Evolutionary conservation across 2,888 invertebrate species (phyloP), one percentile per base, ranked within the genome.

Genomic region (Acanthosepion lycidas): DNA sequence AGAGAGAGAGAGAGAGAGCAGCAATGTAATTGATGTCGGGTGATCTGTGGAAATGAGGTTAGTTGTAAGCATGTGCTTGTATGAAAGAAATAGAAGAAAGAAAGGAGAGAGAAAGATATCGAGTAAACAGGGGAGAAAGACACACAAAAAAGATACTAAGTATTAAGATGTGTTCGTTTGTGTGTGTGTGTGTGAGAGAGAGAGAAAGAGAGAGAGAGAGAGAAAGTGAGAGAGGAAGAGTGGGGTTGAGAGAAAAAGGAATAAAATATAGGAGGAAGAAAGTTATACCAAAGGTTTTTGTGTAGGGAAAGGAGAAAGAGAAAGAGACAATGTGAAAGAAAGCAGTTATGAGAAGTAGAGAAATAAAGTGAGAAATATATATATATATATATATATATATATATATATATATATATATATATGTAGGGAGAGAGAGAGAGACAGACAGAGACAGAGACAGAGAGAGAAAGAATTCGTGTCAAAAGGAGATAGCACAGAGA

Each of bases 381-480:
- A 33, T 33, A 33, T 33, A 33, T 33, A 33, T 33, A 33, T 33
- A 33, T 33, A 33, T 33, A 33, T 33, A 33, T 33, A 33, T 33
- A 33, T 33, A 33, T 33, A 33, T 33, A 33, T 33, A 33, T 15
- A 93, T 8, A 93, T 9, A 26, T 4, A 49, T 12, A 8, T 6
- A 51, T 18, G 28, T 23, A 48, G 51, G 4, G 15, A 51, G 26
- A 51, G 12, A 18, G 51, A 49, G 51, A 48, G 49, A 28, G 93
- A 91, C 26, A 93, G 49, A 93, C 26, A 28, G 49, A 93, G 93
- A 93, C 12, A 93, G 28, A 48, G 93, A 51, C 48, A 93, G 93
- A 93, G 51, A 93, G 51, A 91, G 91, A 91, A 26, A 91, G n/a
- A 42, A 26, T 23, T 1, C 2, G 42, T 23, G 42, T 15, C 18